These are phyloP conservation scores for Halyomorpha halys DNA, from an alignment of 1,140 invertebrate genomes.

Conservation along the genomic window DNA sequence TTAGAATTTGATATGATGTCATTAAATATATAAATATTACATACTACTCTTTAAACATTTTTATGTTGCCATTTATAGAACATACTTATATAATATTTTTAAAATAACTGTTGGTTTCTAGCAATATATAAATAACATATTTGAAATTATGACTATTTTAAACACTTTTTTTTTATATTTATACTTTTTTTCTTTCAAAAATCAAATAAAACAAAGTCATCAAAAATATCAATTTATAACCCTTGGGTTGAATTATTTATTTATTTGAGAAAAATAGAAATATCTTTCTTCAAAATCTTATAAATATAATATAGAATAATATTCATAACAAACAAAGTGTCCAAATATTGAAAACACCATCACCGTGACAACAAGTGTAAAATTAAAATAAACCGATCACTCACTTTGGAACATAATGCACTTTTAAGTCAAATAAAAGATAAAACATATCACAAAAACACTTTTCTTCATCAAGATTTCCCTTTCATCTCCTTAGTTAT, in stretches of 20 bases:
- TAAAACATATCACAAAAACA: slow-evolving; percentile 23
- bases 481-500: not conserved
- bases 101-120: not conserved
- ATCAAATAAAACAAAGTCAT: slow-evolving; percentile 18
- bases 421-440: slow-evolving; percentile 21
- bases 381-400: slow-evolving; percentile 21
- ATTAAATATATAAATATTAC: slow-evolving; percentile 8
- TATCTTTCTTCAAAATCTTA: slow-evolving; percentile 14
- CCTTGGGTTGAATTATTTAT: not conserved
- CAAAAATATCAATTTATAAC: not conserved
- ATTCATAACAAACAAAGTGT: slow-evolving; percentile 12
- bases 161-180: no score
- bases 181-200: slow-evolving; percentile 1
- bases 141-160: no score
- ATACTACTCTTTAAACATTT: not conserved
- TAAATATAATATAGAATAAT: slow-evolving; percentile 1
- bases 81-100: slow-evolving; percentile 3
- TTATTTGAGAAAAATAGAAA: slow-evolving; percentile 18
- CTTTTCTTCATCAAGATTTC: slow-evolving; percentile 9
- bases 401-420: slow-evolving; percentile 19
- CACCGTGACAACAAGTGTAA: slow-evolving; percentile 13
- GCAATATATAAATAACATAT: no score
- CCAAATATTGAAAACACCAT: slow-evolving; percentile 18
- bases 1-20: slow-evolving; percentile 22
- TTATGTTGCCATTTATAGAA: not conserved